These are phyloP conservation scores for Dicaeum eximium DNA, from an alignment of 2,113 vertebrate genomes.

Conservation along the genomic window DNA sequence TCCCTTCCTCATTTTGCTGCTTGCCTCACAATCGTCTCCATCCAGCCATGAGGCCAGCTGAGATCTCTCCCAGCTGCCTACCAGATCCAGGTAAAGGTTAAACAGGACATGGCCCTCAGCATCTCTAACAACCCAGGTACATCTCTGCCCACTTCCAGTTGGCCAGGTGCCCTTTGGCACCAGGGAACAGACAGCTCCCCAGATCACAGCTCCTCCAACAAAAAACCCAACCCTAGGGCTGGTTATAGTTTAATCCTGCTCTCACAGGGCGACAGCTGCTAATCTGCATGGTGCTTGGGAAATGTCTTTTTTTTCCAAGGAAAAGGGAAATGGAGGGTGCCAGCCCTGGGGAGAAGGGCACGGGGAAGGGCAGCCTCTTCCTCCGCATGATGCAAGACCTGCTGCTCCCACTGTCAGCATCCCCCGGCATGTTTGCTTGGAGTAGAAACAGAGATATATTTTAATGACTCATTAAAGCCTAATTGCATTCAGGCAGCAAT, in stretches of 20 bases:
- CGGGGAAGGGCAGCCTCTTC: background rate
- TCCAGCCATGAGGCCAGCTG: background rate
- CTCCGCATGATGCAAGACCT: conserved; percentile 16
- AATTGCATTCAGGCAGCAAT: conserved; percentile 59
- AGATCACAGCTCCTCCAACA: background rate
- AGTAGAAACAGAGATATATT: conserved; percentile 67
- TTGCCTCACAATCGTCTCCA: background rate
- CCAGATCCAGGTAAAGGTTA: background rate
- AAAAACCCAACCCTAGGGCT: background rate
- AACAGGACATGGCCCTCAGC: background rate
- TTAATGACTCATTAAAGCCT: conserved; percentile 68
- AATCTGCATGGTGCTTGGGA: background rate
- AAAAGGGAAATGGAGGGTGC: background rate
- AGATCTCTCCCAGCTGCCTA: background rate
- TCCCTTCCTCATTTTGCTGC: background rate
- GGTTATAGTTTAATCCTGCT: fast-evolving
- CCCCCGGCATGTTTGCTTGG: background rate
- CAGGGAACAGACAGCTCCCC: background rate
- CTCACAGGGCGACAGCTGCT: background rate
- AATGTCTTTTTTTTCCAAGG: background rate
- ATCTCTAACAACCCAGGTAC: background rate
- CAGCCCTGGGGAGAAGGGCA: background rate
- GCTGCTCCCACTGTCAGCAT: conserved; percentile 45
- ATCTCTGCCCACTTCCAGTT: background rate
- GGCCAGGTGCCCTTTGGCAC: background rate